Base-by-base conservation (phyloP, 2,113 vertebrate species). In the Merops nubicus region DNA sequence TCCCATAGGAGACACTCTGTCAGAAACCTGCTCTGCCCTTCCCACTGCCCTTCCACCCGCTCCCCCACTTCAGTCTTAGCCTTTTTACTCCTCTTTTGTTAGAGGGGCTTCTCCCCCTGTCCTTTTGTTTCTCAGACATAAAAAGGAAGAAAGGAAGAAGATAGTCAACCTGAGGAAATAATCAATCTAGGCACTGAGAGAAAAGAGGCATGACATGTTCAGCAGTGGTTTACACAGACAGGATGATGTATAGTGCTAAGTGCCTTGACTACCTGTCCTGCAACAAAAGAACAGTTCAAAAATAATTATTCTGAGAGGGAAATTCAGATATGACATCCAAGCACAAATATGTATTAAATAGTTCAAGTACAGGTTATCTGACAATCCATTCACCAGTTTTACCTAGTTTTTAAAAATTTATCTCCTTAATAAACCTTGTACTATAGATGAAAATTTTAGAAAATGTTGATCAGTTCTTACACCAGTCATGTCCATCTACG, bases 191-290 rank as follows among this genome's bases (percentile, higher is more conserved):
- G 87, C 29, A 45, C 18, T 9, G 47, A 83, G 54, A 95, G 70
- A 96, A 96, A 95, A 95, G 78, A 85, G 33, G 45, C 11, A 57
- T 92, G 75, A 83, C 31, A 36, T 25, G n/a, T 28, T 56, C n/a
- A 1, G 68, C 31, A 33, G 69, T 19, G 91, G 47, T 38, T 70
- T 70, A 70, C 63, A 85, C 8, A 47, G 74, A 85, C 34, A 73
- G 40, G 28, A 72, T 89, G 80, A 91, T 91, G 89, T 93, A 85
- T 85, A 54, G 53, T 4, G 19, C 31, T 57, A 34, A 88, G n/a
- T 38, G 54, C 29, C 77, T 28, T 29, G 40, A 42, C 51, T 93
- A 87, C 48, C 81, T 69, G 65, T 82, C 33, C 69, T 2, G 2
- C 8, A 47, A 93, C 42, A 85, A 73, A 94, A 50, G 36, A 87